Percentiles rank a stretch among this genome's conserved stretches.
Conservation (phyloP, 2,797 vertebrate genomes). For the Manis javanica region DNA sequence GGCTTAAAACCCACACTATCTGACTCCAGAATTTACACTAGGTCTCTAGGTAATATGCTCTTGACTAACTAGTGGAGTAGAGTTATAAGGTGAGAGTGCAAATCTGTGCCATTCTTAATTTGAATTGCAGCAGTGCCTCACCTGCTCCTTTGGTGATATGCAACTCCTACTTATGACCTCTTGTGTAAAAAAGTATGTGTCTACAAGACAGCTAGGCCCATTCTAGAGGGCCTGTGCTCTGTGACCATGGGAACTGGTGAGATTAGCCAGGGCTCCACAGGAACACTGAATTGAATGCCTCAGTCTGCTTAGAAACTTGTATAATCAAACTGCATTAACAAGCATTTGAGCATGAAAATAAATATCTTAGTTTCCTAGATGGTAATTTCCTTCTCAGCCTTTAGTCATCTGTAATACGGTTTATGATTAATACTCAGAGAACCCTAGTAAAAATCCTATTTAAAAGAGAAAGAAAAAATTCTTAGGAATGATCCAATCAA, state of each 20-base stretch:
- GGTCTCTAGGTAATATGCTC: not conserved
- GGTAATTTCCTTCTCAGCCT: not conserved
- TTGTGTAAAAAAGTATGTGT: not conserved
- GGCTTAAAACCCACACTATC: not conserved
- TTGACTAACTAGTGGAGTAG: not conserved
- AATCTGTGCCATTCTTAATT: not conserved
- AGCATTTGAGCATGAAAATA: not conserved
- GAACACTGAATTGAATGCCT: not conserved
- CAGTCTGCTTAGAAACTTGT: not conserved
- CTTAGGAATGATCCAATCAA: constrained; percentile 19
- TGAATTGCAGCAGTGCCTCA: not conserved
- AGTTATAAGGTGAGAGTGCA: not conserved
- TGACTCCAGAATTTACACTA: not conserved
- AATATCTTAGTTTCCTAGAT: not conserved
- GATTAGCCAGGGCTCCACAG: not conserved
- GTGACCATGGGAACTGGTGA: not conserved
- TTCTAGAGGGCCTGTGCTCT: not conserved
- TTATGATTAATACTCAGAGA: not conserved
- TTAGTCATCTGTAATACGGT: not conserved
- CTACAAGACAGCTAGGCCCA: not conserved
- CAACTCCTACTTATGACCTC: not conserved
- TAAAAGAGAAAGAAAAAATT: not conserved
- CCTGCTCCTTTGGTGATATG: not conserved
- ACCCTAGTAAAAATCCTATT: not conserved
- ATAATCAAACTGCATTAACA: not conserved